Percentiles rank a stretch among this genome's conserved stretches.
These are phyloP conservation scores for Catharus minimus DNA, from an alignment of 2,113 vertebrate species.

Conservation along the genomic window DNA sequence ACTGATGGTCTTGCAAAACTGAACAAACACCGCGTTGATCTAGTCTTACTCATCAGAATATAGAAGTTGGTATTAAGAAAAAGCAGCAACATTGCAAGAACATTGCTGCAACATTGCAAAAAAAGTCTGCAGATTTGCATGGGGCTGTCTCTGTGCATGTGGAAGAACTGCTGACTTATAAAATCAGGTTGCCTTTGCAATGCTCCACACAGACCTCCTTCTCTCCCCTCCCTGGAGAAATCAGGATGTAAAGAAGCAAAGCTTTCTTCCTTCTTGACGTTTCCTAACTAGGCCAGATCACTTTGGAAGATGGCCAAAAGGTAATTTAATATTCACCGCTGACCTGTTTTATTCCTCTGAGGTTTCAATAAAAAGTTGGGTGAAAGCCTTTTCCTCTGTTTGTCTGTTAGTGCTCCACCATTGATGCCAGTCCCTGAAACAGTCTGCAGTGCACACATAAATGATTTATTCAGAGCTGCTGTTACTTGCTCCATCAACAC, in stretches of 20 bases:
- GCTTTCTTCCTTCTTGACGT: conserved; percentile 71
- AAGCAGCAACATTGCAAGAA: neutral
- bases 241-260: conserved; percentile 67
- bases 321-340: conserved; percentile 77
- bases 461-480: conserved; percentile 70
- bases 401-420: conserved; percentile 50
- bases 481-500: conserved; percentile 56
- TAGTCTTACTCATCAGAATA: neutral
- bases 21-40: neutral
- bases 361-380: conserved; percentile 73
- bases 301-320: conserved; percentile 73
- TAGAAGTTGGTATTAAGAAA: neutral
- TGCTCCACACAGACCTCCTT: conserved; percentile 29
- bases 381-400: conserved; percentile 69
- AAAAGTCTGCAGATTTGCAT: neutral
- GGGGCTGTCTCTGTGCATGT: neutral
- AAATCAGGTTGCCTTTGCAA: conserved; percentile 55
- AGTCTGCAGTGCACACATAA: conserved; percentile 60
- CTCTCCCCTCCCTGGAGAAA: conserved; percentile 64
- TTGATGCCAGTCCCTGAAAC: conserved; percentile 60
- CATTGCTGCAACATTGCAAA: neutral
- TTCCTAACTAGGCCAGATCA: conserved; percentile 77
- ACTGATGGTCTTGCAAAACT: neutral
- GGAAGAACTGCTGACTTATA: conserved; percentile 49
- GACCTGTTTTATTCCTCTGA: conserved; percentile 76